Evolutionary conservation across 2,113 vertebrate genomes (phyloP).

Genomic region (Brevimyrus niger): DNA sequence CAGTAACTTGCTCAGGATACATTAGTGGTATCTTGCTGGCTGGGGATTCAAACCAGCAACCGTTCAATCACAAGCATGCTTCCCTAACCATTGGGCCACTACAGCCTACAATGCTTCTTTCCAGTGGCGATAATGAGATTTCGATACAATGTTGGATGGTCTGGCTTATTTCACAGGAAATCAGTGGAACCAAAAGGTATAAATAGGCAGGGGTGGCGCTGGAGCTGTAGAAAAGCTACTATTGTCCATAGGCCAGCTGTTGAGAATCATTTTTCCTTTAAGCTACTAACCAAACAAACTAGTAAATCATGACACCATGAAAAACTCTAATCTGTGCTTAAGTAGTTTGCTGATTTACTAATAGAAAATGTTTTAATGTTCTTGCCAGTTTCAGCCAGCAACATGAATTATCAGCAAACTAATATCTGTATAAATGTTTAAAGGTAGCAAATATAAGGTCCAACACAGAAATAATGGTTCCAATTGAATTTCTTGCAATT

Average conservation of each 20-base stretch:
- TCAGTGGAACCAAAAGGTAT: not conserved
- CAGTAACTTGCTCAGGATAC: too few relatives aligned
- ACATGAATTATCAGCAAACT: not conserved
- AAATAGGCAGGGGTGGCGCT: not conserved
- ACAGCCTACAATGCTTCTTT: not conserved
- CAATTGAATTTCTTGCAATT: not conserved
- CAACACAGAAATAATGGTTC: not conserved
- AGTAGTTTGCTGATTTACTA: not conserved
- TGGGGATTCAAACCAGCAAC: too few relatives aligned
- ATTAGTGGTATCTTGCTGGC: too few relatives aligned
- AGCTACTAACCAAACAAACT: not conserved
- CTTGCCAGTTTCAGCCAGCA: not conserved
- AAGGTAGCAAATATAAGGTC: not conserved
- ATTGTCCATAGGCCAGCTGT: not conserved
- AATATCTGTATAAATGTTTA: not conserved
- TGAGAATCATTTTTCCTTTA: not conserved
- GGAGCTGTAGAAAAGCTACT: not conserved
- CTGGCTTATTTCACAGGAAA: not conserved
- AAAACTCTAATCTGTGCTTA: not conserved
- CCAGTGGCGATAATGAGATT: not conserved
- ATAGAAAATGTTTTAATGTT: not conserved
- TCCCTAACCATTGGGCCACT: too few relatives aligned
- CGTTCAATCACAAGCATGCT: too few relatives aligned
- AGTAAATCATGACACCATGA: not conserved
- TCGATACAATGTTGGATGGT: not conserved